A percentile compares a stretch with the other conserved stretches of the same genome.
These are phyloP conservation scores for Carcina quercana DNA, from an alignment of 2,888 invertebrate genomes.

Conservation along the genomic window DNA sequence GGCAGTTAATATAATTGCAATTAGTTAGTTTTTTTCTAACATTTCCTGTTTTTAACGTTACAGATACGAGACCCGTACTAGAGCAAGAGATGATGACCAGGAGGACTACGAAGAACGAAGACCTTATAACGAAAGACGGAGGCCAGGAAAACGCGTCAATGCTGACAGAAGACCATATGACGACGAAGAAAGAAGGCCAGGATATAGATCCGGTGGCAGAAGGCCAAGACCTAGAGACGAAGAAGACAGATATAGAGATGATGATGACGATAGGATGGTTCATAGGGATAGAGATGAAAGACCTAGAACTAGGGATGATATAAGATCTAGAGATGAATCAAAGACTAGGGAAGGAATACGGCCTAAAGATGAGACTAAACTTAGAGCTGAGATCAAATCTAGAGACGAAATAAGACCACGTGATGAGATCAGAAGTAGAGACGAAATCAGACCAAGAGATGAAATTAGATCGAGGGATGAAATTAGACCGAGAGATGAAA, in stretches of 20 bases:
- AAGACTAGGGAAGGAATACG: constrained; percentile 24
- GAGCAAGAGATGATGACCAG: constrained; percentile 61
- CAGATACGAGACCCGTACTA: constrained; percentile 64
- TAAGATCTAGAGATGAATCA: constrained; percentile 22
- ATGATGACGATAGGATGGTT: background rate
- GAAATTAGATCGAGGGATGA: constrained; percentile 28
- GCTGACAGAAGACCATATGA: constrained; percentile 28
- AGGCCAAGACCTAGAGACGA: constrained; percentile 48
- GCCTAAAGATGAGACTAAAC: constrained; percentile 20
- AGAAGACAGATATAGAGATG: constrained; percentile 33
- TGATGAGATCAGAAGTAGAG: constrained; percentile 22
- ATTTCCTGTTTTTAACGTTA: constrained; percentile 20
- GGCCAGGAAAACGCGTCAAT: constrained; percentile 43
- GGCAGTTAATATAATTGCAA: no score
- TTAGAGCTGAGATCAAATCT: constrained; percentile 10
- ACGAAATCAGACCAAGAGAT: constrained; percentile 22
- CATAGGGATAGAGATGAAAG: constrained; percentile 8
- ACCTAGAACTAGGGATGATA: constrained; percentile 23
- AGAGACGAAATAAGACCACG: constrained; percentile 22
- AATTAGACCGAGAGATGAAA: constrained; percentile 21
- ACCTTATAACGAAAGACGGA: constrained; percentile 45
- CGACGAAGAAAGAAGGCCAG: constrained; percentile 46
- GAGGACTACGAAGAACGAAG: constrained; percentile 22
- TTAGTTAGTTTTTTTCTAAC: no score
- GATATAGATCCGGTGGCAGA: constrained; percentile 28